Conservation (phyloP, 2,113 vertebrate species). For the Tetraodon nigroviridis region DNA sequence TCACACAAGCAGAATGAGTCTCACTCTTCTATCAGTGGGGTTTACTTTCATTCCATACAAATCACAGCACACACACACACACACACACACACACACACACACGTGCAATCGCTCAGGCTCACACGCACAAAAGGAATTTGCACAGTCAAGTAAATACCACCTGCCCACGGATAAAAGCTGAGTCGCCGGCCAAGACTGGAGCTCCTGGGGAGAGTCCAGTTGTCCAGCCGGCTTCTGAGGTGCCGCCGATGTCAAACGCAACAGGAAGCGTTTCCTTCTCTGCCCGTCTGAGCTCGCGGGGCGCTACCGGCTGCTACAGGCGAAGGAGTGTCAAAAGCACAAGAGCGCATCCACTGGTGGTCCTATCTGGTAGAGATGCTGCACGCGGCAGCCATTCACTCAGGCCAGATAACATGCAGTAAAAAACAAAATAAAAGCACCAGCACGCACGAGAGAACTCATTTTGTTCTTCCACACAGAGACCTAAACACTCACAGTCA, state of each 20-base stretch:
- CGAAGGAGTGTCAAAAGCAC: constrained; percentile 24
- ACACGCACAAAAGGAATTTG: constrained; percentile 42
- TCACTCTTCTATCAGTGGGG: constrained; percentile 61
- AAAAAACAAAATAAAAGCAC: constrained; percentile 30
- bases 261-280: constrained; percentile 8
- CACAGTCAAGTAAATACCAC: constrained; percentile 60
- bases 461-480: constrained; percentile 40
- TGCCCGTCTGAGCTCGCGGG: constrained; percentile 3
- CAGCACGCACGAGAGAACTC: constrained; percentile 21
- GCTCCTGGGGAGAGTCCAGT: constrained; percentile 14
- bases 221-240: constrained; percentile 31
- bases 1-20: constrained; percentile 63
- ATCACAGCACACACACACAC: constrained; percentile 50
- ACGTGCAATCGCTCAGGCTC: constrained; percentile 16
- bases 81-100: constrained; percentile 20
- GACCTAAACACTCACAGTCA: constrained; percentile 46
- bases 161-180: constrained; percentile 34
- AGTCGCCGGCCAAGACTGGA: constrained; percentile 40
- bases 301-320: constrained; percentile 25
- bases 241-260: constrained; percentile 33
- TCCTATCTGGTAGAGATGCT: background rate
- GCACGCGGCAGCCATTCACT: constrained; percentile 18
- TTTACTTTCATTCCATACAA: constrained; percentile 62
- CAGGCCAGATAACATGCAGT: constrained; percentile 39
- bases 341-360: background rate